Conservation (phyloP, 2,888 invertebrate genomes). For the Dynastes grantii region DNA sequence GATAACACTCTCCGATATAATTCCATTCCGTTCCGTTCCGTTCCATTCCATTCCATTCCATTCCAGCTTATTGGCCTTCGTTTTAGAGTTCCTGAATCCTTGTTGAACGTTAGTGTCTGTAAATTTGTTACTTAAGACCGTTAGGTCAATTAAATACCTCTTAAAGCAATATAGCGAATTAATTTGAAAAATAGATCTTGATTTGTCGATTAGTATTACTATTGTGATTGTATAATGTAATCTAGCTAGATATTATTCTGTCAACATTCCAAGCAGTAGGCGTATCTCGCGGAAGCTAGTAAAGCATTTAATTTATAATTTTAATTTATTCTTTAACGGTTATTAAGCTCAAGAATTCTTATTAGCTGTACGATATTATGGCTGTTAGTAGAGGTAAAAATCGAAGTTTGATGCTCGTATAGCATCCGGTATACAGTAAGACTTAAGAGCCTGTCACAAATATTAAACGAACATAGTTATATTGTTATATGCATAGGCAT, state of each 20-base stretch:
- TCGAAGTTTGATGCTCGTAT: constrained; percentile 12
- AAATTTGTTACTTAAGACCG: not conserved
- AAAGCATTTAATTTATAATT: constrained; percentile 12
- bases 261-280: not conserved
- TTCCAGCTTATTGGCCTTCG: too few relatives aligned
- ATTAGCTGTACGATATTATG: constrained; percentile 33
- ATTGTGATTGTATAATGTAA: not conserved
- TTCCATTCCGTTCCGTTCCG: not conserved
- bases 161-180: not conserved
- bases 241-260: not conserved
- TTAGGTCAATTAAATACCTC: not conserved
- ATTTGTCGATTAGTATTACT: not conserved
- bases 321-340: not conserved
- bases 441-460: not conserved
- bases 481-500: not conserved
- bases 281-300: not conserved
- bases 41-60: too few relatives aligned
- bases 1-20: not conserved
- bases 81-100: too few relatives aligned
- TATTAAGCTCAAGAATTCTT: not conserved
- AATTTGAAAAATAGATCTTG: not conserved
- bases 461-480: not conserved
- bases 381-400: constrained; percentile 41
- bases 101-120: too few relatives aligned
- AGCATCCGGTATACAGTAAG: not conserved